Evolutionary conservation across 2,113 vertebrate species (phyloP).

Genomic region (Rousettus leschenaultii): DNA sequence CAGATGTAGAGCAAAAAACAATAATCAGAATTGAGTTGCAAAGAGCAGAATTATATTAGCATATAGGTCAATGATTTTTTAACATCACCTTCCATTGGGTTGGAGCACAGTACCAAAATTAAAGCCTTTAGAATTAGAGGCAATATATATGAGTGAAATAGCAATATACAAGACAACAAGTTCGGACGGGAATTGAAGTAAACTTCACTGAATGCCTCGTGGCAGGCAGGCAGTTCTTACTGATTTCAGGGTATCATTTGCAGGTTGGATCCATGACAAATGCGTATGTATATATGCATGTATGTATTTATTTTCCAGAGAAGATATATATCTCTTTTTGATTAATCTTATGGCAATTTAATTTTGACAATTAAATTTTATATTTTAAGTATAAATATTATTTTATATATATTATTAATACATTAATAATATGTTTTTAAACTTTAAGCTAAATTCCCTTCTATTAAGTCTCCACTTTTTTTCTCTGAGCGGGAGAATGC

Average conservation of each 20-base stretch:
- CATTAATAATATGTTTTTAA: no score
- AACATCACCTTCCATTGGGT: not conserved
- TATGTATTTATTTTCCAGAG: not conserved
- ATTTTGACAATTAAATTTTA: not conserved
- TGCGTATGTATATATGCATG: not conserved
- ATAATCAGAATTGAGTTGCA: not conserved
- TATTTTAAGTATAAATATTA: no score
- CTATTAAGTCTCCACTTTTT: not conserved
- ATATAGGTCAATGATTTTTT: not conserved
- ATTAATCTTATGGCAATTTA: not conserved
- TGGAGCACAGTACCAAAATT: not conserved
- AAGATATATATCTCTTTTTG: not conserved
- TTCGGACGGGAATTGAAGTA: not conserved
- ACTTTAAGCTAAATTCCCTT: not conserved
- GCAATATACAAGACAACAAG: not conserved
- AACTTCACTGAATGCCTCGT: not conserved
- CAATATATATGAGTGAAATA: not conserved
- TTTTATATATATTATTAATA: no score
- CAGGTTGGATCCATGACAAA: not conserved
- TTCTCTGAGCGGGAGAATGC: not conserved
- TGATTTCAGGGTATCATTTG: not conserved
- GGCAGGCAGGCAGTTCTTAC: not conserved
- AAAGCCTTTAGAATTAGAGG: not conserved
- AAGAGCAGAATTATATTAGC: not conserved
- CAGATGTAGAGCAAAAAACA: not conserved